Evolutionary conservation across 2,113 vertebrate genomes (phyloP), one percentile per base, ranked within the genome.

Genomic region (Arizona elegans): DNA sequence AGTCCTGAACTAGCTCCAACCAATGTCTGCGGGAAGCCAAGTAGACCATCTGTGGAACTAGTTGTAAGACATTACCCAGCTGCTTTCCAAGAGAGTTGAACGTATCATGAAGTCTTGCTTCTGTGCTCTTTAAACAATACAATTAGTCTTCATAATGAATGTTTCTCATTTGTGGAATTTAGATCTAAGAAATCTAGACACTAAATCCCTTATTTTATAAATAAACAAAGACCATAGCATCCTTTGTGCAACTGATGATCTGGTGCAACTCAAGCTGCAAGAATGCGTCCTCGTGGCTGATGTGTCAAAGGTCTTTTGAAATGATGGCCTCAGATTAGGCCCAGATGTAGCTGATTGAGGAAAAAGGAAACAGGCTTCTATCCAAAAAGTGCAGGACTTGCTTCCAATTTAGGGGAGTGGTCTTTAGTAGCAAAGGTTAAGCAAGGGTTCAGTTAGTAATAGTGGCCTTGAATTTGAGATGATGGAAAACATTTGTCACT

Each of bases 221-320:
- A 24, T 81, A 75, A 92, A n/a, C 65, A 92, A 81, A 92, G 50
- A 11, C 33, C 54, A 23, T 12, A 29, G 53, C 81, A 17, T 52
- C 38, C 17, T 92, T 92, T 81, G 62, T 85, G 65, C 75, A 92
- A 58, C 24, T 70, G 50, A 85, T 89, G 88, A 85, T 85, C 87
- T 92, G 65, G 52, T 92, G 56, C 65, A 89, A 85, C 62, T 89
- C 26, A 92, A 88, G n/a, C 24, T 88, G n/a, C 91, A 88, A 56
- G 52, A 81, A 89, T 58, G 50, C 24, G 58, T 81, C 62, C 50
- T 92, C 17, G 24, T 89, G 62, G 87, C 12, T 92, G 38, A 92
- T 89, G 65, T 88, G 33, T 54, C 87, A 75, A 59, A 70, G 52
- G 8, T 89, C 53, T 29, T 85, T 21, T 81, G 56, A 70, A 24